phyloP scores from a whole-genome alignment of 2,113 vertebrate genomes.

The Beaufortia kweichowensis region DNA sequence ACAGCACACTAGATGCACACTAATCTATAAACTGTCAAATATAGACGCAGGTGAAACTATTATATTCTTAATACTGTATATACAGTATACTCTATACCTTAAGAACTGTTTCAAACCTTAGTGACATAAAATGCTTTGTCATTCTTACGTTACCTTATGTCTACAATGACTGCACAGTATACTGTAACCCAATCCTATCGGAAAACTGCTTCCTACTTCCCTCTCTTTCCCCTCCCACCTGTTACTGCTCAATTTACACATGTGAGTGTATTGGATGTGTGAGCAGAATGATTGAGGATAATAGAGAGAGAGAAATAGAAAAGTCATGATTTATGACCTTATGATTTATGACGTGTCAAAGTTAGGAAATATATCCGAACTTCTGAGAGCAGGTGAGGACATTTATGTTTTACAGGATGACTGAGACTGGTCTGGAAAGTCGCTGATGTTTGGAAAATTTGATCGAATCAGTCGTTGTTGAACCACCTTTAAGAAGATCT shows the following conservation, averaged over 20 bases:
- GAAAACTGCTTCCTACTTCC: conserved; percentile 24
- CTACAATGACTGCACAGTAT: background rate
- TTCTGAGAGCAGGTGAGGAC: background rate
- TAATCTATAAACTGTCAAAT: no score
- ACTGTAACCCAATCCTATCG: background rate
- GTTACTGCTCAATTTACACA: background rate
- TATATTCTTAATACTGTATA: background rate
- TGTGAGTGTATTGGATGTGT: background rate
- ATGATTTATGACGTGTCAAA: conserved; percentile 16
- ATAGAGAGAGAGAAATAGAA: background rate
- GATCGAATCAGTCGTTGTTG: no score
- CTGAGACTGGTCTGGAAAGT: background rate
- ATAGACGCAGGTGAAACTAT: background rate
- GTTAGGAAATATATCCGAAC: conserved; percentile 1
- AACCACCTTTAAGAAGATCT: background rate
- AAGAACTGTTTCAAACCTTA: background rate
- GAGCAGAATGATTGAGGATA: background rate
- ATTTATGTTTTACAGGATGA: background rate
- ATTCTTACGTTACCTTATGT: conserved; percentile 2
- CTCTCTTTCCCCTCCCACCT: background rate
- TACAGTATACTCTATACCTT: background rate
- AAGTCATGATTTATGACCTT: conserved; percentile 13
- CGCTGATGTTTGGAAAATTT: background rate
- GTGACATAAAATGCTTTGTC: conserved; percentile 23
- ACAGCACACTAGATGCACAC: no score